Base-by-base conservation (phyloP, 2,113 vertebrate genomes). In the Semicossyphus pulcher region DNA sequence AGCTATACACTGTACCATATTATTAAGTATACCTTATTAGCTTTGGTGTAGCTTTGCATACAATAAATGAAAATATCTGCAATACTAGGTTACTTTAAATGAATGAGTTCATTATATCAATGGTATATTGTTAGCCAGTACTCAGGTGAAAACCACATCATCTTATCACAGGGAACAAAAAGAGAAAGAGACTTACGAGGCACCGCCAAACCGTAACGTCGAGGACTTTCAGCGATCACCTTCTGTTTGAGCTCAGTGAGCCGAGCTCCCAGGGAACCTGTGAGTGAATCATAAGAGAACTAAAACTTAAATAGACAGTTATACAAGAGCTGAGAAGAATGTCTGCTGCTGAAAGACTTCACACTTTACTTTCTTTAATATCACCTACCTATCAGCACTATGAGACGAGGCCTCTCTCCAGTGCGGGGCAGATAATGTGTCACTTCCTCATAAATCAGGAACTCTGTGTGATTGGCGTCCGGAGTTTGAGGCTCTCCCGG, bases 231-330 rank as follows among this genome's bases (percentile, higher is more conserved):
- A 1, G 96, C 93, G 32, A 98, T 95, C 72, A 97, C 91, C 74
- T 95, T 97, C 89, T 97, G 97, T 85, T 98, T 99, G 66, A 99
- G 93, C 85, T 99, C 96, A 11, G 94, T 95, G 59, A 96, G 86
- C 16, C 65, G 93, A 80, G 96, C 95, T n/a, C 97, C 97, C 75
- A 97, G 85, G 29, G 95, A 97, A 84, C 97, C 97, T 98, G 83
- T 10, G 45, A 49, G 1, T 26, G 28, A 0, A 42, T 2, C 12
- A 28, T 10, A 45, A 25, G 10, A 75, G 12, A 71, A 48, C 14
- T 1, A 68, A 16, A 10, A 45, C 3, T 23, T n/a, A 4, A 51
- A 28, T 1, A 32, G 20, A 42, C 11, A 12, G 32, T 25, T n/a
- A 36, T n/a, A n/a, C n/a, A 18, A 53, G 12, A 41, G 36, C 4